Evolutionary conservation across 37 sponge, comb jelly and placozoan genomes (phyloP), one percentile per base, ranked within the genome.

Genomic region (Hexactinellida sp.): DNA sequence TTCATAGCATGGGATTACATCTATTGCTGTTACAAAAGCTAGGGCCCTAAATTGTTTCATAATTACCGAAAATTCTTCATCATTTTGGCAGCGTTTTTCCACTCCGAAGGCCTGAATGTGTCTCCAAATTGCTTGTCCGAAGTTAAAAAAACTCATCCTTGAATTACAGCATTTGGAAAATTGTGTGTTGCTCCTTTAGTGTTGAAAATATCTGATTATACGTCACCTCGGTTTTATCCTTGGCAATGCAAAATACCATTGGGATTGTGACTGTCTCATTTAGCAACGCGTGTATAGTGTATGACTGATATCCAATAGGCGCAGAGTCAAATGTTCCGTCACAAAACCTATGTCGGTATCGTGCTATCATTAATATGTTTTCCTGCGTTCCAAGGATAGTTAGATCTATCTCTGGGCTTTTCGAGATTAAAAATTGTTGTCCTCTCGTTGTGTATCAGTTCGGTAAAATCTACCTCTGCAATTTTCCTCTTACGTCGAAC

Each of bases 121-220:
- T 63, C 76, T 23, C 76, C 76, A 63, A 63, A 63, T 63, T 23
- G 76, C 76, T 63, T 63, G 76, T 28, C 76, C 76, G 30, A 63
- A 63, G 34, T 63, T 7, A 63, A 63, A 63, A 41, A 41, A 41
- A n/a, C 16, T 19, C 76, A 63, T 63, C 32, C 76, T 23, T 63
- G 76, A 63, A 63, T 7, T 63, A 25, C 76, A 32, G 76, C 47
- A 25, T 7, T 63, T 63, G 76, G 76, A n/a, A 63, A 63, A 63
- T 63, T 63, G 19, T 63, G 76, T 63, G 21, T n/a, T 23, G 76
- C 76, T 28, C 76, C 76, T 63, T 63, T 23, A 63, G 76, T 3
- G 76, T 63, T 21, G 76, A 63, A 23, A 63, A 63, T 5, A 63
- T 63, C 13, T 63, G 21, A 63, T 63, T 63, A 23, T 63, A 63